Base-by-base conservation (phyloP, 2,797 vertebrate species). In the Sandelia bainsii region DNA sequence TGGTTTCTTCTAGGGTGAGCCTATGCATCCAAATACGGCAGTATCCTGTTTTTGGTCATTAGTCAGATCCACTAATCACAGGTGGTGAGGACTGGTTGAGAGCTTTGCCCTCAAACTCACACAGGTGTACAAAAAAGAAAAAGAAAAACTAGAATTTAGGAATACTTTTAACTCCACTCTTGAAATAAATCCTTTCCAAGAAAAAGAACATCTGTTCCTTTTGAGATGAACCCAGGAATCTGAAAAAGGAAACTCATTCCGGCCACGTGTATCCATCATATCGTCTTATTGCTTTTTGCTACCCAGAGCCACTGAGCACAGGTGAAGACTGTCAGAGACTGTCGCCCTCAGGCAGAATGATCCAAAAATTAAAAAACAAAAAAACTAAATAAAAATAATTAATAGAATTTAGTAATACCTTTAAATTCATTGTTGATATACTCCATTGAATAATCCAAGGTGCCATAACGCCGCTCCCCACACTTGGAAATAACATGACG, bases 131-230 rank as follows among this genome's bases (percentile, higher is more conserved):
- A 48, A n/a, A 37, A 42, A 2, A 27, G 40, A 4, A 29, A 2
- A 20, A 34, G 2, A 32, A 49, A 39, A 11, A 14, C 3, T 4
- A 20, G n/a, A 59, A 11, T 32, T 25, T 9, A 46, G 4, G n/a
- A 77, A 75, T 90, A 92, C 86, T 87, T 92, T 82, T 23, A 58
- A 46, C 58, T 75, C 77, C 89, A 85, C 83, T 71, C 66, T 51
- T 57, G 69, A 27, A 19, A 62, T 23, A 32, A 10, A 20, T 39
- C 34, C 17, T n/a, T n/a, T 14, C 19, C 37, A 29, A 17, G 19
- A 8, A 32, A 61, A 46, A 49, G 17, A 59, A 27, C 53, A 32
- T 32, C 49, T 12, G 20, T 50, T 29, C 44, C 25, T 32, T 19
- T 27, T 3, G 42, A 29, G 19, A 7, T 40, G 8, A 29, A 16